Base-by-base conservation (phyloP, 2,888 invertebrate species). In the Drosophila parthenogenetica region DNA sequence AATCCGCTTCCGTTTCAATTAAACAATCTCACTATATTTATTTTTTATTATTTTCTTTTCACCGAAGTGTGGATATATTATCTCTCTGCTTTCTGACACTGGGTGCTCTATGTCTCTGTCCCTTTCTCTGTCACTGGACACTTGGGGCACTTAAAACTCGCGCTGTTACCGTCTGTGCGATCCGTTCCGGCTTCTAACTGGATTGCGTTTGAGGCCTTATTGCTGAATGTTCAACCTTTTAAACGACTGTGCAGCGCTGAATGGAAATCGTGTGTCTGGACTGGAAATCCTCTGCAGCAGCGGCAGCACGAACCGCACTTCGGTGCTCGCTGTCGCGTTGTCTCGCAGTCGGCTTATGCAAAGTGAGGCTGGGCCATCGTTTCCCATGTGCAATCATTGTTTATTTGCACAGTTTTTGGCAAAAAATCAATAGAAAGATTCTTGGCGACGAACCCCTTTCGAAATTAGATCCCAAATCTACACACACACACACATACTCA, bases 111-210 rank as follows among this genome's bases (percentile, higher is more conserved):
- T 35, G 1, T 13, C 13, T 35, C 13, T 35, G 11, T 35, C 35
- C 8, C 13, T 35, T 35, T 29, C 57, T 37, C 49, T 46, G 59
- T 19, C 61, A 48, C 43, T 64, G 29, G 46, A 22, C 53, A 70
- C 54, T 60, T 22, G 37, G 73, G 45, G 42, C 14, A 43, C 39
- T 39, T 25, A 16, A 16, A 25, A 19, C 29, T 50, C 45, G 64
- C 42, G 67, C 62, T 74, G 63, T 37, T 48, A 43, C 50, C 55
- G 55, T 53, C 65, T 46, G 60, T 67, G 70, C 78, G 87, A 79
- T 84, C 87, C 81, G 84, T 81, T 81, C 72, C 81, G 83, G 81
- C 70, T 73, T 75, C 86, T 80, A 81, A 84, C 87, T 85, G 81
- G 68, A 77, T 87, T 72, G 67, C 87, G 84, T 81, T 86, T 85